Base-by-base conservation (phyloP, 2,888 invertebrate genomes). In the Cataglyphis albicans region DNA sequence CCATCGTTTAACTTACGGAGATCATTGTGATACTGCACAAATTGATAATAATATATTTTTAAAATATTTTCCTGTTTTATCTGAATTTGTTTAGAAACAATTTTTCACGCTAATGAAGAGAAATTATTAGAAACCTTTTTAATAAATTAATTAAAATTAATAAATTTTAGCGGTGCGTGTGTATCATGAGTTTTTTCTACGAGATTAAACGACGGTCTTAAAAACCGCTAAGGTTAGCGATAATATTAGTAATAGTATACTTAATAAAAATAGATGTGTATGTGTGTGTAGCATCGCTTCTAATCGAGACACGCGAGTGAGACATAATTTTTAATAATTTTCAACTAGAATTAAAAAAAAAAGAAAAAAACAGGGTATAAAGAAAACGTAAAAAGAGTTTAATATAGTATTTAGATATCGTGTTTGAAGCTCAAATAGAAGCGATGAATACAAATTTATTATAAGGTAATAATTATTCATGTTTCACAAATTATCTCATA, bases 371-470 rank as follows among this genome's bases (percentile, higher is more conserved):
- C 76, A 81, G 61, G 64, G 76, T 64, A 73, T 35, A 52, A n/a
- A n/a, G 41, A n/a, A 52, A 52, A 57, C 29, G n/a, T 57, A 44
- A 72, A 41, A n/a, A 52, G 48, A 52, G 2, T 52, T 38, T 44
- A 38, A 52, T 38, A 29, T 63, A 41, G 5, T 15, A 64, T 63
- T 68, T 80, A 44, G 21, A 35, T 38, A 29, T 75, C 59, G 48
- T 76, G 81, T 75, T 48, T 55, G 12, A 63, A 15, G 81, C 61
- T 81, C 74, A 76, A 75, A 78, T 75, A 63, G 78, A 75, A 81
- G 76, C 74, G 76, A 10, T 81, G 81, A 21, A n/a, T 52, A 55
- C 48, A 57, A 59, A 63, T 41, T 63, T 44, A 64, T 63, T 44
- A 48, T 73, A 59, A 10, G 38, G 21, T 63, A 38, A 18, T 81